Evolutionary conservation across 2,888 invertebrate genomes (phyloP).

Genomic region (Alsophila aescularia): DNA sequence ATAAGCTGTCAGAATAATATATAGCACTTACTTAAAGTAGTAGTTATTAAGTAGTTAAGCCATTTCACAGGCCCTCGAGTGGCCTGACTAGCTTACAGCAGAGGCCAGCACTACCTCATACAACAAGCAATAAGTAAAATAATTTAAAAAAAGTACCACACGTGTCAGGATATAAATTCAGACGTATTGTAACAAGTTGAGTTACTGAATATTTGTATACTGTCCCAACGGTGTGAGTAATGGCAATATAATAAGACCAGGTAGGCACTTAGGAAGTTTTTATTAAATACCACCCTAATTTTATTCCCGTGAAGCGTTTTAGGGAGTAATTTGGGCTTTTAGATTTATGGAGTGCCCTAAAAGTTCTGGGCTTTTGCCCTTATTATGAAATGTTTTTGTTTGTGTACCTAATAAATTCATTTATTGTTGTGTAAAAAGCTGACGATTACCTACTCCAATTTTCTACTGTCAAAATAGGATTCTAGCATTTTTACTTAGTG

Average conservation of each 20-base stretch:
- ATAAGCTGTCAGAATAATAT: no score
- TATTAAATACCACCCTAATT: conserved; percentile 41
- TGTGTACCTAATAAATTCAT: conserved; percentile 16
- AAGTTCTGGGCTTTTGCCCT: conserved; percentile 25
- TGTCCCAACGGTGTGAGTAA: conserved; percentile 20
- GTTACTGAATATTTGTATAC: background rate
- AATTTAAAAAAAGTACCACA: no score
- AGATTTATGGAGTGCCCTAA: conserved; percentile 34
- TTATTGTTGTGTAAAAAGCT: conserved; percentile 14
- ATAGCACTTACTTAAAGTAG: no score
- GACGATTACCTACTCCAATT: background rate
- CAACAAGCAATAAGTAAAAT: no score
- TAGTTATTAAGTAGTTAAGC: no score
- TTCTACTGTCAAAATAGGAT: no score
- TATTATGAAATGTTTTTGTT: conserved; percentile 26
- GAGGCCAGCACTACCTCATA: no score
- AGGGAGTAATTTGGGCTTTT: conserved; percentile 34
- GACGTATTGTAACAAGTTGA: background rate
- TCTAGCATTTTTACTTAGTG: no score
- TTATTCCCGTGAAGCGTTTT: conserved; percentile 31
- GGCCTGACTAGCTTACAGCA: no score
- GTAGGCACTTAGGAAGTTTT: conserved; percentile 39
- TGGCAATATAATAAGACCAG: conserved; percentile 37
- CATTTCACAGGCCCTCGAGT: no score
- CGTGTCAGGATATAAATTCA: background rate